phyloP scores from a whole-genome alignment of 2,888 invertebrate species.

The Horisme vitalbata region DNA sequence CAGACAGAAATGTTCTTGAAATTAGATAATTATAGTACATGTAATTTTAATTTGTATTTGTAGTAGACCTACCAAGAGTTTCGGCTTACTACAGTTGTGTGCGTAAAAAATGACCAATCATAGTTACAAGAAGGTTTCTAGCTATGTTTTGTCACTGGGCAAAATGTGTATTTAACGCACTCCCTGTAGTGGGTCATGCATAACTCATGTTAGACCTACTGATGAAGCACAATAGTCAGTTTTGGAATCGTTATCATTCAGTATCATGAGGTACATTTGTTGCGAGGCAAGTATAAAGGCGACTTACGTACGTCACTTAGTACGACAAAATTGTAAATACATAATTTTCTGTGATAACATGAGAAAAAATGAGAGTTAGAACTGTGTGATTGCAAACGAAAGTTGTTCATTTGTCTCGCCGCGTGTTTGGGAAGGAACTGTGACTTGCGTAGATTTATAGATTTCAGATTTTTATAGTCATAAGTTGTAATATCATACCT shows the following conservation, averaged over 20 bases:
- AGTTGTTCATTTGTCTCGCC: conserved; percentile 71
- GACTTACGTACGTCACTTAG: conserved; percentile 71
- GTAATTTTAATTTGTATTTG: too few species aligned
- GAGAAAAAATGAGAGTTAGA: conserved; percentile 75
- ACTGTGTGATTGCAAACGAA: conserved; percentile 80
- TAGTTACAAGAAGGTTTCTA: too few species aligned
- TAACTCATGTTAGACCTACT: too few species aligned
- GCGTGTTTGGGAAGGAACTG: conserved; percentile 56
- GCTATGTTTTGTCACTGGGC: too few species aligned
- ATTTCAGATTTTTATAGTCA: conserved; percentile 10
- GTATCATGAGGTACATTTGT: conserved; percentile 62
- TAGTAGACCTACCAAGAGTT: too few species aligned
- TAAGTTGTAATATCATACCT: conserved; percentile 4
- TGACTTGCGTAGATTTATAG: conserved; percentile 25
- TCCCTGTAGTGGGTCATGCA: too few species aligned
- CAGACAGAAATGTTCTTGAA: too few species aligned
- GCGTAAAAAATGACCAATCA: too few species aligned
- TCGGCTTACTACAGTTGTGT: too few species aligned
- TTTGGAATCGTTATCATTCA: conserved; percentile 52
- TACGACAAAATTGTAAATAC: conserved; percentile 83
- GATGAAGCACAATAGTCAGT: conserved; percentile 46
- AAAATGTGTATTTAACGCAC: too few species aligned
- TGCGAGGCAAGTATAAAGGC: conserved; percentile 68
- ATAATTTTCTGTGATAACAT: conserved; percentile 84
- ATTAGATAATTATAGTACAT: too few species aligned